Percentiles rank a stretch among this genome's conserved stretches.
phyloP scores from a whole-genome alignment of 2,888 invertebrate genomes.

The Tetragonisca angustula region DNA sequence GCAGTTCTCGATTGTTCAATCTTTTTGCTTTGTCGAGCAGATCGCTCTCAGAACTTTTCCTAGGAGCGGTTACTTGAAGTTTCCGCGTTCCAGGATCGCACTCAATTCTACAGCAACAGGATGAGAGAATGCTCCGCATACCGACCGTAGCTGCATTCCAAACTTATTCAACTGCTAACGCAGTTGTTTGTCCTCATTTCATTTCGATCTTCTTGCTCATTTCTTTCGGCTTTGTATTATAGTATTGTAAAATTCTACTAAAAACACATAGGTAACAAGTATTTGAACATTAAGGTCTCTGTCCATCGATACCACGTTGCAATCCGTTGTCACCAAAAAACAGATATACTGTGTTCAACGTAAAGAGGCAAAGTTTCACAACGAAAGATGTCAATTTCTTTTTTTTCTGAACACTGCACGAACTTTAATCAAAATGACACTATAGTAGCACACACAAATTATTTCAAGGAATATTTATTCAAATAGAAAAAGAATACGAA shows the following conservation, averaged over 20 bases:
- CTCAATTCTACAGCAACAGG: slow-evolving; percentile 46
- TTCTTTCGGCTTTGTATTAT: background rate
- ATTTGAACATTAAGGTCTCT: background rate
- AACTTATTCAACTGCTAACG: slow-evolving; percentile 43
- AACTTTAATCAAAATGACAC: background rate
- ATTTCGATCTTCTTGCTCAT: slow-evolving; percentile 1
- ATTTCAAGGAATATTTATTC: background rate
- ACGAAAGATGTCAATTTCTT: background rate
- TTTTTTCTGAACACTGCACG: background rate
- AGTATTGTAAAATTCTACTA: background rate
- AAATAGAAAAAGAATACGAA: background rate
- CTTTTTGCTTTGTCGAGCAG: slow-evolving; percentile 12
- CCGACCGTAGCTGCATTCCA: slow-evolving; percentile 48
- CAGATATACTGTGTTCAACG: background rate
- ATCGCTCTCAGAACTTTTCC: slow-evolving; percentile 38
- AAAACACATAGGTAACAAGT: background rate
- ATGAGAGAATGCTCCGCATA: slow-evolving; percentile 53
- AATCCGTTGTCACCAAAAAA: background rate
- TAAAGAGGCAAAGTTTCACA: background rate
- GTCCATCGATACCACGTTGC: background rate
- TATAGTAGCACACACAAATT: background rate
- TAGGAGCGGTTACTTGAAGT: slow-evolving; percentile 49
- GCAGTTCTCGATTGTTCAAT: slow-evolving; percentile 4
- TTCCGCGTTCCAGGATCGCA: slow-evolving; percentile 69
- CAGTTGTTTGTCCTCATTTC: slow-evolving; percentile 38